Evolutionary conservation across 2,113 vertebrate genomes (phyloP).

Genomic region (Grus americana): DNA sequence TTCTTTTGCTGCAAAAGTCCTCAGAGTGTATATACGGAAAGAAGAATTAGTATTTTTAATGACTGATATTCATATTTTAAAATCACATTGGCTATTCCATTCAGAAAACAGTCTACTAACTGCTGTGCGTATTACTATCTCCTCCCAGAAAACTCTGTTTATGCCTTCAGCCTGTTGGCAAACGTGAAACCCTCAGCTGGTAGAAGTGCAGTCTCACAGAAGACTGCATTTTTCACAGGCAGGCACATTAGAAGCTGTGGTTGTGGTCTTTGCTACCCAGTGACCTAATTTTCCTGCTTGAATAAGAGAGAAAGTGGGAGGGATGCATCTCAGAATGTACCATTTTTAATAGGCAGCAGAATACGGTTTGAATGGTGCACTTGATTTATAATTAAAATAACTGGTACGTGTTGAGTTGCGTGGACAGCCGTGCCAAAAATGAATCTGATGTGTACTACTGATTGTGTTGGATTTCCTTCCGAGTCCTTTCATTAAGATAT

Average conservation of each 20-base stretch:
- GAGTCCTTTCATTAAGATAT: background rate
- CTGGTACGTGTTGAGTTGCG: background rate
- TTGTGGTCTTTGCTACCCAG: background rate
- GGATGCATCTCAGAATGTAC: background rate
- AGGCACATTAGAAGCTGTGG: background rate
- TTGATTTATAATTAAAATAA: background rate
- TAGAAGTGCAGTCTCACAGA: background rate
- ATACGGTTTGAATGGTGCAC: background rate
- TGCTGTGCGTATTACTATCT: background rate
- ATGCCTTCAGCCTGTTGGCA: background rate
- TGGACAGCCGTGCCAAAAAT: background rate
- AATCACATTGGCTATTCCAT: background rate
- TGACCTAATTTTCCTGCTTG: background rate
- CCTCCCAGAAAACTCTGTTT: background rate
- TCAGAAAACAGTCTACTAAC: background rate
- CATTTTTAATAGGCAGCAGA: background rate
- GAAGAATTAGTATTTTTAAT: background rate
- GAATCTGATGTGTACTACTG: background rate
- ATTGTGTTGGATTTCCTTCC: slow-evolving; percentile 55
- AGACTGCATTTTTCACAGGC: background rate
- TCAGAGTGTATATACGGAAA: background rate
- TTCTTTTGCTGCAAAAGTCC: background rate
- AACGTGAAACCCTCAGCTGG: background rate
- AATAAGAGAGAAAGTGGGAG: background rate
- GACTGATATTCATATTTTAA: background rate